Conservation (phyloP, 2,888 invertebrate genomes). For the Pherbina coryleti region DNA sequence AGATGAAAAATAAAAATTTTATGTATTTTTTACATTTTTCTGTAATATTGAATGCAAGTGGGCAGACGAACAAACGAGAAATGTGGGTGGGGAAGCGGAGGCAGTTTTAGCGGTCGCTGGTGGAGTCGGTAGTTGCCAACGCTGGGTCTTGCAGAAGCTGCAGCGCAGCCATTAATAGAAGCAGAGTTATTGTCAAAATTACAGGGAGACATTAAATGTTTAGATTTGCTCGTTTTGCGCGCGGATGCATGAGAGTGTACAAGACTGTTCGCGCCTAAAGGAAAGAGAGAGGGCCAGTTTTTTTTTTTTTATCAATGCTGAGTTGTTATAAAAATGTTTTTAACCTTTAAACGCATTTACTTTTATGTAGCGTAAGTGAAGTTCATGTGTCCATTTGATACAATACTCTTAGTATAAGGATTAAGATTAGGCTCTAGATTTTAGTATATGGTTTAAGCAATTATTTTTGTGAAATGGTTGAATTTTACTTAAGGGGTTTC, state of each 20-base stretch:
- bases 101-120: slow-evolving; percentile 22
- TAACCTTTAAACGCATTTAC: too few species aligned
- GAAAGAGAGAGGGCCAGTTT: background rate
- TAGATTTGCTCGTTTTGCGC: slow-evolving; percentile 30
- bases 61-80: slow-evolving; percentile 35
- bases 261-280: slow-evolving; percentile 14
- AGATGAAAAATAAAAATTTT: slow-evolving; percentile 54
- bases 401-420: too few species aligned
- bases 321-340: slow-evolving; percentile 20
- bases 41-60: slow-evolving; percentile 53
- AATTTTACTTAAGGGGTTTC: too few species aligned
- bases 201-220: slow-evolving; percentile 64
- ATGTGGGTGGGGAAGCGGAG: slow-evolving; percentile 7
- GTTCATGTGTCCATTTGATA: too few species aligned
- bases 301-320: slow-evolving; percentile 10
- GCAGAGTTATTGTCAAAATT: slow-evolving; percentile 56
- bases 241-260: background rate
- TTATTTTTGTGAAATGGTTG: too few species aligned
- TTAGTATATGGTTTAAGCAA: too few species aligned
- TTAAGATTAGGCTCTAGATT: too few species aligned
- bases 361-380: too few species aligned
- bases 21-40: slow-evolving; percentile 62
- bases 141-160: slow-evolving; percentile 27
- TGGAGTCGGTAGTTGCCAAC: background rate
- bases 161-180: slow-evolving; percentile 28